Base-by-base conservation (phyloP, 2,113 vertebrate species). In the Poeciliopsis retropinna region DNA sequence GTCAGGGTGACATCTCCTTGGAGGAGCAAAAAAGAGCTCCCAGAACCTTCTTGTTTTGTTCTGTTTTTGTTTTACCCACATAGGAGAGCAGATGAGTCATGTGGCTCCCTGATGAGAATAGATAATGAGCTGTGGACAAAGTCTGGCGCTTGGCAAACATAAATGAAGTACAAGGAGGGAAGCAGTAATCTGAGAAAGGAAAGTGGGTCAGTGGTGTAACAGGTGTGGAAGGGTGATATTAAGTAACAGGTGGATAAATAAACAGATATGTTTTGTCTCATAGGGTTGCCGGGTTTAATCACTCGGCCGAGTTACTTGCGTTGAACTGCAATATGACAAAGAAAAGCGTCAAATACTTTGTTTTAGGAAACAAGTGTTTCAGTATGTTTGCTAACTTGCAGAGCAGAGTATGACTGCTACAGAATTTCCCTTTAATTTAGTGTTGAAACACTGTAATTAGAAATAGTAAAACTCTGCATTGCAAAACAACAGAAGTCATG, bases 211-310 rank as follows among this genome's bases (percentile, higher is more conserved):
- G 72, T 5, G 34, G 37, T 75, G 64, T 15, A 41, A 29, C 12
- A 1, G 1, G 25, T 44, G 32, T 32, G 29, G 22, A 60, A 12
- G 60, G 47, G 41, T 44, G 67, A 71, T 79, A 82, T 73, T 31
- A 70, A 37, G 22, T 32, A 25, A 78, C 63, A 85, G 80, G 82
- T 83, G 81, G 39, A 22, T 28, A 72, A 34, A 34, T 7, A 44
- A n/a, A 31, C 60, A 29, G 32, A 22, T 39, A 19, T 39, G 57
- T 37, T 64, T 14, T 30, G 67, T 3, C 29, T 5, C 1, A 4
- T 27, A 9, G 14, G 30, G 72, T 87, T 44, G 68, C 27, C 1
- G 2, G 64, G 54, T 64, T 32, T 10, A 3, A 31, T 17, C 4
- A 7, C 51, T 11, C n/a, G 57, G 63, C 31, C 1, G 6, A 41